Base-by-base conservation (phyloP, 2,113 vertebrate species). In the Cephalopholis sonnerati region DNA sequence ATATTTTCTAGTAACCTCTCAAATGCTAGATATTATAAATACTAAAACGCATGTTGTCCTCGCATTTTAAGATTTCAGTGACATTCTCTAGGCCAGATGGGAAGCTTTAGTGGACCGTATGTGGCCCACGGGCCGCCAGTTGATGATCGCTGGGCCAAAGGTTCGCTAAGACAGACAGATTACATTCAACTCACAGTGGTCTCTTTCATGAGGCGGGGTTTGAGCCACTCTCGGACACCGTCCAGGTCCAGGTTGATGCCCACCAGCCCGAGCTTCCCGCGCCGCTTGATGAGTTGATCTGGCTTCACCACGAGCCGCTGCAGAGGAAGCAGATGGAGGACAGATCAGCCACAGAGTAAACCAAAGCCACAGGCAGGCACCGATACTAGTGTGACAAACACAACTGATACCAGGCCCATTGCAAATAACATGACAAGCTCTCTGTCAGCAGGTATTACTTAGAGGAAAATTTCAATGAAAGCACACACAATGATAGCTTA, bases 261-360 rank as follows among this genome's bases (percentile, higher is more conserved):
- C 22, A 99, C 95, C 74, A 99, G 95, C 0, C 98, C 98, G 1
- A 99, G 96, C 87, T 99, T 99, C 81, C 98, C 97, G 9, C 98
- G 96, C 3, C 98, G 95, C 93, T 99, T 99, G 85, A 99, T 98
- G 41, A 99, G 94, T 90, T 99, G 98, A 90, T 99, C 98, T 48
- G 98, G 98, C 87, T 99, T 99, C 88, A 99, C 97, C 74, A 99
- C 98, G 53, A 99, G 90, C 58, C 92, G 94, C 98, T 99, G 72
- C 16, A 69, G 58, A 73, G 17, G 54, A 11, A 51, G 39, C 10
- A 68, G 64, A 29, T 0, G 0, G 0, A 55, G 59, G 5, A 81
- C 53, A 65, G 16, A 74, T 22, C 0, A 51, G 22, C 3, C 20
- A n/a, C n/a, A n/a, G n/a, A n/a, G n/a, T n/a, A n/a, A n/a, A n/a